phyloP scores from a whole-genome alignment of 2,797 vertebrate species.

The Acridotheres tristis region DNA sequence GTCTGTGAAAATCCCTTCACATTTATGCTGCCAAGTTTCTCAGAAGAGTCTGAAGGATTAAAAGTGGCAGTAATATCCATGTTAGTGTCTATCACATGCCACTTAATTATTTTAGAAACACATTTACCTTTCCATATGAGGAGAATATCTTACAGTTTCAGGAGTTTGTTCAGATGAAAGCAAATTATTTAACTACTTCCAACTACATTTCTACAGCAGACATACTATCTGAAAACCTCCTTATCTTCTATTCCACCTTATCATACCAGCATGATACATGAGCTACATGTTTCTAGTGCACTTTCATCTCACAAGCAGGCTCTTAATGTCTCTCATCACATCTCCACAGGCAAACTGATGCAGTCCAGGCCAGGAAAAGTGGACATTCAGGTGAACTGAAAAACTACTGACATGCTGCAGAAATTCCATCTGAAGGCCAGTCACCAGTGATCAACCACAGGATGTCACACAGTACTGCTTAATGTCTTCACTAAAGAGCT shows the following conservation, averaged over 20 bases:
- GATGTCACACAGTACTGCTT: not conserved
- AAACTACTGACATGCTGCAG: not conserved
- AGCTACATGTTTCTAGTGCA: not conserved
- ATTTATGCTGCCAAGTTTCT: constrained; percentile 48
- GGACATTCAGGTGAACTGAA: not conserved
- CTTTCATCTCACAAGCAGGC: not conserved
- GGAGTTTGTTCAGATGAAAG: not conserved
- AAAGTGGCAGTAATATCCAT: constrained; percentile 5
- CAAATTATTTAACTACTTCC: constrained; percentile 1
- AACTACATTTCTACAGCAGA: not conserved
- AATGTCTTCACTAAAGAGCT: not conserved
- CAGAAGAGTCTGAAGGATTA: constrained; percentile 28
- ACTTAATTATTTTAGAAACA: constrained; percentile 35
- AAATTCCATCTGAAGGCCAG: not conserved
- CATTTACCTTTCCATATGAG: constrained; percentile 12
- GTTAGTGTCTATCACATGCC: constrained; percentile 31
- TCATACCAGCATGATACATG: not conserved
- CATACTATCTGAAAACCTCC: not conserved
- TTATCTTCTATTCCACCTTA: not conserved
- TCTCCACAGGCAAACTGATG: not conserved
- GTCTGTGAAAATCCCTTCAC: constrained; percentile 44
- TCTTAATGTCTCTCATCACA: not conserved
- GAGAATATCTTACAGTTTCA: not conserved
- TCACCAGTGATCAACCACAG: not conserved
- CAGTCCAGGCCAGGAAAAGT: not conserved